phyloP scores from a whole-genome alignment of 2,113 vertebrate species.

The Chlamydotis undulata region DNA sequence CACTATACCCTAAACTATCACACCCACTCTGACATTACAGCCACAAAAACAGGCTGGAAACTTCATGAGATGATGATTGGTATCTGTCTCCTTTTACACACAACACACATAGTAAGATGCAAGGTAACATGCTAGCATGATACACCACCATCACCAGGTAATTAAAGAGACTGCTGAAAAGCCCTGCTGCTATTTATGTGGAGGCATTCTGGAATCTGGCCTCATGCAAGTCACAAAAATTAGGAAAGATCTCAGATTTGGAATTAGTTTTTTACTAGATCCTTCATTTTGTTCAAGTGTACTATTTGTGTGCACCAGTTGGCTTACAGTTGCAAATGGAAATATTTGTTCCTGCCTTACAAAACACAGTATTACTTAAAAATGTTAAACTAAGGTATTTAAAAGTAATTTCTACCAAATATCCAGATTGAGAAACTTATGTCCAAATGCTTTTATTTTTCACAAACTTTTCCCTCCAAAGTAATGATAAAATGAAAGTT shows the following conservation, averaged over 20 bases:
- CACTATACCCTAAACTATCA: not conserved
- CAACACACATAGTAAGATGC: not conserved
- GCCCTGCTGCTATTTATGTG: not conserved
- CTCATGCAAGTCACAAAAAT: not conserved
- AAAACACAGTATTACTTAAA: not conserved
- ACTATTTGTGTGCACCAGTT: not conserved
- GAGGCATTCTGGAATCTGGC: not conserved
- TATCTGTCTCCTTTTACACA: not conserved
- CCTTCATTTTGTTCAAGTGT: not conserved
- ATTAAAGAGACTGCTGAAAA: not conserved
- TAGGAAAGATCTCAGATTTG: not conserved
- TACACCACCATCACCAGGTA: not conserved
- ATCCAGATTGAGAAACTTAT: not conserved
- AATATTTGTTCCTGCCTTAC: not conserved
- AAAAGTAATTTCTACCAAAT: not conserved
- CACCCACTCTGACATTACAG: not conserved
- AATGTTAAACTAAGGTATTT: not conserved
- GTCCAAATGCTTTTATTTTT: not conserved
- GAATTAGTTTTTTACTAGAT: not conserved
- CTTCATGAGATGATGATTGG: not conserved
- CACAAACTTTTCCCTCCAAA: not conserved
- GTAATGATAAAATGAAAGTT: not conserved
- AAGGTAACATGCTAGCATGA: not conserved
- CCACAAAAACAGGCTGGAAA: not conserved
- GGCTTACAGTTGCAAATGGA: not conserved